These are phyloP conservation scores for Abrostola tripartita DNA, from an alignment of 2,888 invertebrate species.

Conservation along the genomic window DNA sequence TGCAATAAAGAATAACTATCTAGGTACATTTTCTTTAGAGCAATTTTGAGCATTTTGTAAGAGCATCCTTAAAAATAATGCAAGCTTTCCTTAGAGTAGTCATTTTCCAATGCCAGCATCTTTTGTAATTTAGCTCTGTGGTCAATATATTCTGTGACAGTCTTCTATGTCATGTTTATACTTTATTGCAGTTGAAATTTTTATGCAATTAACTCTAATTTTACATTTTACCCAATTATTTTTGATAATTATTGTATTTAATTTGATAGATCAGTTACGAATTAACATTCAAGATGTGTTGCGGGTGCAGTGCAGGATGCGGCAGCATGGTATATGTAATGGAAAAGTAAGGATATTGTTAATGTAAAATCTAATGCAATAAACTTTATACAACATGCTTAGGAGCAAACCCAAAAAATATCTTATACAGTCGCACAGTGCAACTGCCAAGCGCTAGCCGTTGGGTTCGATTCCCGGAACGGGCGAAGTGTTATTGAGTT, in stretches of 20 bases:
- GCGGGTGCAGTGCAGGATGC: slow-evolving; percentile 33
- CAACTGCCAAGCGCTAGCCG: too few relatives aligned
- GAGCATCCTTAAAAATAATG: too few relatives aligned
- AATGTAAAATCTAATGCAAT: background rate
- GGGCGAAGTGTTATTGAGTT: too few relatives aligned
- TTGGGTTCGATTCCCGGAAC: too few relatives aligned
- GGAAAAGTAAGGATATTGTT: slow-evolving; percentile 59
- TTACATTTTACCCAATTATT: slow-evolving; percentile 1
- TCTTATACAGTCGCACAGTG: too few relatives aligned
- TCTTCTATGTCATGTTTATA: slow-evolving; percentile 4
- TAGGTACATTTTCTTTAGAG: too few relatives aligned
- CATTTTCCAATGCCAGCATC: background rate
- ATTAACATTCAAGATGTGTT: slow-evolving; percentile 47
- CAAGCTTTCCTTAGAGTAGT: too few relatives aligned
- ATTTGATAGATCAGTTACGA: background rate
- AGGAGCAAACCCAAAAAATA: too few relatives aligned
- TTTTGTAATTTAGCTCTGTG: background rate
- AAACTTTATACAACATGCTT: too few relatives aligned
- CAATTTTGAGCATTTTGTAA: too few relatives aligned
- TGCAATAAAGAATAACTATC: too few relatives aligned
- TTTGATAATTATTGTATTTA: slow-evolving; percentile 5
- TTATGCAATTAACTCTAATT: slow-evolving; percentile 14
- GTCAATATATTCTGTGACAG: slow-evolving; percentile 15
- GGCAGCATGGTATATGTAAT: slow-evolving; percentile 58
- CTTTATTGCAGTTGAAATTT: slow-evolving; percentile 18